Evolutionary conservation across 2,888 invertebrate genomes (phyloP).

Genomic region (Drosophila histrio): DNA sequence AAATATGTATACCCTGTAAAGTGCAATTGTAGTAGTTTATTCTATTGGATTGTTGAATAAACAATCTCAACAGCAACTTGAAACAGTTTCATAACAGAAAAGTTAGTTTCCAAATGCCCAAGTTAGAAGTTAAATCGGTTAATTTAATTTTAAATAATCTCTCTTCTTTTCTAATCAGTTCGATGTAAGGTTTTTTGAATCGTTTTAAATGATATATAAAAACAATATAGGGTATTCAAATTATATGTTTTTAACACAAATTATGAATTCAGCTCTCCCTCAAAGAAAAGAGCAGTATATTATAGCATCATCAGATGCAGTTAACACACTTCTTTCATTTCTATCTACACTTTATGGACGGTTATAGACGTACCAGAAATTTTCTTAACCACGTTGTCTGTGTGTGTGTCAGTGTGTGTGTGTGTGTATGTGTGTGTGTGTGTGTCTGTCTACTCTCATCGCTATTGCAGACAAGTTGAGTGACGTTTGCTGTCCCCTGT

Average conservation of each 20-base stretch:
- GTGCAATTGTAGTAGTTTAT: too few species aligned
- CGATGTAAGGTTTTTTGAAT: too few species aligned
- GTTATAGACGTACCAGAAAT: not conserved
- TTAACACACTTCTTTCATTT: not conserved
- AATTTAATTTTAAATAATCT: too few species aligned
- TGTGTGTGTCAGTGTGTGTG: constrained; percentile 1
- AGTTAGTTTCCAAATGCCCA: too few species aligned
- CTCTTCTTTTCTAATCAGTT: too few species aligned
- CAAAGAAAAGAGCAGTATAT: not conserved
- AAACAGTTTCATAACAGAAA: too few species aligned
- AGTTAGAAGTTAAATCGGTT: too few species aligned
- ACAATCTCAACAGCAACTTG: not conserved
- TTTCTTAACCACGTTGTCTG: not conserved
- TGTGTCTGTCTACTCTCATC: constrained; percentile 17
- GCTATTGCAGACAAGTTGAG: constrained; percentile 15
- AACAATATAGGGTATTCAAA: too few species aligned
- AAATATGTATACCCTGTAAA: not conserved
- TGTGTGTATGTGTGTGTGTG: constrained; percentile 6
- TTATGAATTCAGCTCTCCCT: not conserved
- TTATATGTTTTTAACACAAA: too few species aligned
- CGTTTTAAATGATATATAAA: too few species aligned
- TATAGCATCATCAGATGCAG: not conserved
- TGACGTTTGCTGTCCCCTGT: constrained; percentile 46
- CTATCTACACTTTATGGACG: not conserved
- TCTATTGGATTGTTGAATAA: too few species aligned